Percentiles rank a stretch among this genome's conserved stretches.
Evolutionary conservation across 2,797 vertebrate genomes (phyloP).

Genomic region (Agapornis canus): DNA sequence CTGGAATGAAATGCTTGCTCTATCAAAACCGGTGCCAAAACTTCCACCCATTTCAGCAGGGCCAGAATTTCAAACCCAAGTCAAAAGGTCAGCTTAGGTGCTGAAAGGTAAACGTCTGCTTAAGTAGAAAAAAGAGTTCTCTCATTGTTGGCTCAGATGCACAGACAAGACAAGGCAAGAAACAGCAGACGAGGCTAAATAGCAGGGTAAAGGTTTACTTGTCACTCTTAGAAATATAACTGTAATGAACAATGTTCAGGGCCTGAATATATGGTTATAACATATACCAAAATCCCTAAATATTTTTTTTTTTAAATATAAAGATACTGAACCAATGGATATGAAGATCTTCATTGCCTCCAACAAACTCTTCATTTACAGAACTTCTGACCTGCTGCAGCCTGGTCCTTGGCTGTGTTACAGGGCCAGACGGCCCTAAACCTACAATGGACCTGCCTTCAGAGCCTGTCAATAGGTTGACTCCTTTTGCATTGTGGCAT

Average conservation of each 20-base stretch:
- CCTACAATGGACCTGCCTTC: neutral
- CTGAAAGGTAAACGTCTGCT: constrained; percentile 52
- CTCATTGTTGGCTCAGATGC: constrained; percentile 3
- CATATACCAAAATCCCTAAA: neutral
- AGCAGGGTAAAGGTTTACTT: neutral
- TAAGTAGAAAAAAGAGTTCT: neutral
- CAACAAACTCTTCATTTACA: neutral
- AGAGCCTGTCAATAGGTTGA: neutral
- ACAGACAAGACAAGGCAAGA: constrained; percentile 10
- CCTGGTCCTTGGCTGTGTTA: neutral
- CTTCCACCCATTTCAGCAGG: constrained; percentile 34
- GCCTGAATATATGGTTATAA: neutral
- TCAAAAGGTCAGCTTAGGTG: constrained; percentile 46
- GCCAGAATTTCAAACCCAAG: constrained; percentile 50
- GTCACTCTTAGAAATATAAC: neutral
- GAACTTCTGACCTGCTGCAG: neutral
- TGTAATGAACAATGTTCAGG: neutral
- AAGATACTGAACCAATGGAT: neutral
- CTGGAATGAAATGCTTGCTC: constrained; percentile 31
- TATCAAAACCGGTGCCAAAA: constrained; percentile 36
- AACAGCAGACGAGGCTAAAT: neutral
- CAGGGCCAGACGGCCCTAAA: neutral
- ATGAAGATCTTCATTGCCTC: neutral
- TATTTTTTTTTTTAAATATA: neutral
- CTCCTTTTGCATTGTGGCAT: neutral